These are phyloP conservation scores for Dryobota labecula DNA, from an alignment of 2,888 invertebrate genomes.

Conservation along the genomic window DNA sequence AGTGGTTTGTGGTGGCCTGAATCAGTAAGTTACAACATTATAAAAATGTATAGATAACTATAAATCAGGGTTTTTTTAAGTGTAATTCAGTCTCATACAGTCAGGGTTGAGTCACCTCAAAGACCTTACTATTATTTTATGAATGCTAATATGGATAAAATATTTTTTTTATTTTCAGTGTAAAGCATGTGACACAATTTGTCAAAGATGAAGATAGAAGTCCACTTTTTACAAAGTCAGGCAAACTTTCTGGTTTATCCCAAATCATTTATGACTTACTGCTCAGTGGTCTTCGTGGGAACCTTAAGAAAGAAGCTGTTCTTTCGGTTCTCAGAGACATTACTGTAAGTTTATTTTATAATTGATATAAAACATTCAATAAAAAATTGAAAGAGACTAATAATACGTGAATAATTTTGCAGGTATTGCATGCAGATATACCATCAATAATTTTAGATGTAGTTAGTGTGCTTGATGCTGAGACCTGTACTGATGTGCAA, in stretches of 20 bases:
- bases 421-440: slow-evolving; percentile 94
- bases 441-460: slow-evolving; percentile 96
- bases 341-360: slow-evolving; percentile 90
- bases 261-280: slow-evolving; percentile 95
- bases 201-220: slow-evolving; percentile 92
- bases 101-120: neutral
- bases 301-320: slow-evolving; percentile 94
- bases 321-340: slow-evolving; percentile 94
- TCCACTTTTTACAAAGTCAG: slow-evolving; percentile 91
- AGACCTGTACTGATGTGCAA: slow-evolving; percentile 93
- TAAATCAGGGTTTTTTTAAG: neutral
- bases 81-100: neutral
- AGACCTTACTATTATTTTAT: neutral
- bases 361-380: neutral
- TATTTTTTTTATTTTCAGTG: slow-evolving; percentile 82
- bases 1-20: neutral
- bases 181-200: slow-evolving; percentile 92
- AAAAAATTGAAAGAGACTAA: neutral
- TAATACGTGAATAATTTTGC: slow-evolving; percentile 66
- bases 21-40: neutral
- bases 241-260: slow-evolving; percentile 92
- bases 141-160: neutral
- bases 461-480: slow-evolving; percentile 95
- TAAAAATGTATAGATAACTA: neutral
- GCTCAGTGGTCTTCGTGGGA: slow-evolving; percentile 94